phyloP scores from a whole-genome alignment of 2,797 vertebrate species.

The Limosa lapponica region DNA sequence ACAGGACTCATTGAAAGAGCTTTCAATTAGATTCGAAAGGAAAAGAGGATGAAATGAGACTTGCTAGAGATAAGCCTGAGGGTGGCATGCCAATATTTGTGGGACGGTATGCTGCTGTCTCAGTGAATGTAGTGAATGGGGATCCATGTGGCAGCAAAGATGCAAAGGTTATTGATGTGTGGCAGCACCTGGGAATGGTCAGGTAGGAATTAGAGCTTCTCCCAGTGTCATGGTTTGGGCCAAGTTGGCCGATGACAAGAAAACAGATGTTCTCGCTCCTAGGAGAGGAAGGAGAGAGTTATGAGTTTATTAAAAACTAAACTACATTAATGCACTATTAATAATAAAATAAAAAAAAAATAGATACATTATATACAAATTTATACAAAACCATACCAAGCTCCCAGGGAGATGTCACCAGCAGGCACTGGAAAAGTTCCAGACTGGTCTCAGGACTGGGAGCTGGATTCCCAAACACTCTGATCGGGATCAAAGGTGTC shows the following conservation, averaged over 20 bases:
- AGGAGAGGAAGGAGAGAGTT: neutral
- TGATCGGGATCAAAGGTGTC: no score
- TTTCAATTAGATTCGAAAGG: neutral
- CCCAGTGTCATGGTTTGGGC: neutral
- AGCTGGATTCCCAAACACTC: neutral
- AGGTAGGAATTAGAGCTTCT: neutral
- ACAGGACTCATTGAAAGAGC: neutral
- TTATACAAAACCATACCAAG: neutral
- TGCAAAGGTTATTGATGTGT: neutral
- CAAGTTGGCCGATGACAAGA: neutral
- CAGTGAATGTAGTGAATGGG: neutral
- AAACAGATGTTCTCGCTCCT: neutral
- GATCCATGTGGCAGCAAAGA: neutral
- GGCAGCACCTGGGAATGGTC: neutral
- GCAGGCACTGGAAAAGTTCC: neutral
- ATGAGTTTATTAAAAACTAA: neutral
- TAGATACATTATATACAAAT: neutral
- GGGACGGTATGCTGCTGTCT: neutral
- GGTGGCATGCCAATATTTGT: neutral
- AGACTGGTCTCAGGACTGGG: neutral
- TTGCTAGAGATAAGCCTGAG: neutral
- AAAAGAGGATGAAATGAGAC: neutral
- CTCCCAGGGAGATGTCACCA: neutral
- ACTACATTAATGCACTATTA: neutral
- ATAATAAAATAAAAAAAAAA: neutral